These are phyloP conservation scores for Megaceryle torquata DNA, from an alignment of 2,113 vertebrate species.

Conservation along the genomic window DNA sequence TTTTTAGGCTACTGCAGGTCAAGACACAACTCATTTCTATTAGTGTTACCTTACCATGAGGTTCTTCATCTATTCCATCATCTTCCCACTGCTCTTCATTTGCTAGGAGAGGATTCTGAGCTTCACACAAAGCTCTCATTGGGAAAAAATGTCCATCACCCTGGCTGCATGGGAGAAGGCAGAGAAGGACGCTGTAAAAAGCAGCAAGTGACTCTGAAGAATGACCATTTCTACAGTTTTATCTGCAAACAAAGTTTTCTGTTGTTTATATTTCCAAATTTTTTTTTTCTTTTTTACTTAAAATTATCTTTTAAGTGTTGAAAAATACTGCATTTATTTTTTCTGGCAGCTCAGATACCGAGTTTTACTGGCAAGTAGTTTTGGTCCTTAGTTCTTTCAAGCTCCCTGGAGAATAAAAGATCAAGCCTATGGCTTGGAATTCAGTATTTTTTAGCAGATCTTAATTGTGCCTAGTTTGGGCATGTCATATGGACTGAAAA, in stretches of 20 bases:
- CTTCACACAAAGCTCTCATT: constrained; percentile 82
- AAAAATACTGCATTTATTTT: neutral
- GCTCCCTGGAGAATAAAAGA: neutral
- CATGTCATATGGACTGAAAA: neutral
- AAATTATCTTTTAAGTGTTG: neutral
- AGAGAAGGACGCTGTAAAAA: neutral
- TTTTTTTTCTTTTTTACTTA: neutral
- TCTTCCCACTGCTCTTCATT: constrained; percentile 91
- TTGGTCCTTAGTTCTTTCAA: neutral
- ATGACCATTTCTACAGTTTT: neutral
- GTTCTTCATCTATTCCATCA: constrained; percentile 83
- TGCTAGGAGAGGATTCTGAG: constrained; percentile 86
- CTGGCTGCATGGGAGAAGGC: constrained; percentile 72
- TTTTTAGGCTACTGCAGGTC: neutral
- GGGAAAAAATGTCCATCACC: constrained; percentile 95
- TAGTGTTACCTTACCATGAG: constrained; percentile 75
- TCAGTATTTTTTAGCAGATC: neutral
- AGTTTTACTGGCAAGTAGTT: neutral
- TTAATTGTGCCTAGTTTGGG: neutral
- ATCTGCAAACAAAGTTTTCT: neutral
- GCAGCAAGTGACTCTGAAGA: neutral
- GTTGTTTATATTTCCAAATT: neutral
- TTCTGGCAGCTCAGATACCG: neutral
- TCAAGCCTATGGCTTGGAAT: neutral
- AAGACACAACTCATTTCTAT: neutral